A percentile compares a stretch with the other conserved stretches of the same genome.
Evolutionary conservation across 37 sponge, comb jelly and placozoan genomes (phyloP).

Genomic region (Axinella damicornis): DNA sequence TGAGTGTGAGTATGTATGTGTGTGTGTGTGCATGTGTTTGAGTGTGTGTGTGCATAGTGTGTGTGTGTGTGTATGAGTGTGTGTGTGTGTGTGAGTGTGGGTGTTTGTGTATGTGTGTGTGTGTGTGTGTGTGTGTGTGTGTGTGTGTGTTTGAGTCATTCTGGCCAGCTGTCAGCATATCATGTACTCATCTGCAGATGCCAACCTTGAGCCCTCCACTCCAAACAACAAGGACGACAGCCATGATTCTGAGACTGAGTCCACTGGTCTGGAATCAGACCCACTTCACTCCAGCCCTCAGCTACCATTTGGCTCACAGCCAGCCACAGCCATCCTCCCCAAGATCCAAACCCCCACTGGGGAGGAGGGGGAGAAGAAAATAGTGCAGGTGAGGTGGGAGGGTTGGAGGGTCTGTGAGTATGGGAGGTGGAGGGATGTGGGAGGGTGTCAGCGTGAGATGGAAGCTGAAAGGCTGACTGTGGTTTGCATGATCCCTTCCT

Average conservation of each 20-base stretch:
- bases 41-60: no score
- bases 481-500: no score
- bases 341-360: constrained; percentile 55
- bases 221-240: background rate
- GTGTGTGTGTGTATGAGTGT: no score
- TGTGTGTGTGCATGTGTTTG: no score
- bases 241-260: background rate
- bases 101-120: no score
- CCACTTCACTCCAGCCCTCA: background rate
- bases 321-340: constrained; percentile 31
- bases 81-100: no score
- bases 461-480: background rate
- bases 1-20: no score
- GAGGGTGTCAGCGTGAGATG: background rate
- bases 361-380: constrained; percentile 70
- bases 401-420: background rate
- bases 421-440: background rate
- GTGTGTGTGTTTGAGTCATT: no score
- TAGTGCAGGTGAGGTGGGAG: constrained; percentile 33
- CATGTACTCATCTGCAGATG: no score
- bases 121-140: no score
- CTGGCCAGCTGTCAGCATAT: no score
- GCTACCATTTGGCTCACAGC: constrained; percentile 5
- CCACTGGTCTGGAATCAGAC: background rate
- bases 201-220: no score